Percentiles rank a stretch among this genome's conserved stretches.
phyloP scores from a whole-genome alignment of 1,140 invertebrate species.

The Cryptotermes secundus region DNA sequence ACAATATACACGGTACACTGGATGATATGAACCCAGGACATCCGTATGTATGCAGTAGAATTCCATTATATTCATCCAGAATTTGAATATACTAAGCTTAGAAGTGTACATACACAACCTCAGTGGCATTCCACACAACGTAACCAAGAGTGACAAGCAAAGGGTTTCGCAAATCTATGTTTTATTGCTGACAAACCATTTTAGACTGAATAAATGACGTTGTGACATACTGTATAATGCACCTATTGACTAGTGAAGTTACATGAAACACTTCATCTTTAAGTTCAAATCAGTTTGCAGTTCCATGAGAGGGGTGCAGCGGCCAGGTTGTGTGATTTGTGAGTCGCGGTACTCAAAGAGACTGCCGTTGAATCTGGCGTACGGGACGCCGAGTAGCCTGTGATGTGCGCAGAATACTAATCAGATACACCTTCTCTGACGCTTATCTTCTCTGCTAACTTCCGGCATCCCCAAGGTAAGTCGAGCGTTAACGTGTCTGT shows the following conservation, averaged over 20 bases:
- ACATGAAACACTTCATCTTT: not conserved
- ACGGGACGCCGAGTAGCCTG: not conserved
- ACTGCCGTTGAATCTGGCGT: not conserved
- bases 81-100: no score
- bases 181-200: no score
- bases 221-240: no score
- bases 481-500: not conserved
- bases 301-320: not conserved
- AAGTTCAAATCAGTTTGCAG: not conserved
- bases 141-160: no score
- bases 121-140: no score
- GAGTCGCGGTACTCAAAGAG: not conserved
- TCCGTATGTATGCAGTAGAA: no score
- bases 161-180: no score
- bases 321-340: conserved; percentile 14
- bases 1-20: no score
- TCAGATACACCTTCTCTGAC: not conserved
- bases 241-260: not conserved
- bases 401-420: not conserved
- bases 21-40: no score
- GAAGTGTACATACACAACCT: no score
- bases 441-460: not conserved
- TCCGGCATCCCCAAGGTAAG: not conserved
- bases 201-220: no score
- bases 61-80: no score